Evolutionary conservation across 1,140 invertebrate genomes (phyloP).

Genomic region (Drosophila cardini): DNA sequence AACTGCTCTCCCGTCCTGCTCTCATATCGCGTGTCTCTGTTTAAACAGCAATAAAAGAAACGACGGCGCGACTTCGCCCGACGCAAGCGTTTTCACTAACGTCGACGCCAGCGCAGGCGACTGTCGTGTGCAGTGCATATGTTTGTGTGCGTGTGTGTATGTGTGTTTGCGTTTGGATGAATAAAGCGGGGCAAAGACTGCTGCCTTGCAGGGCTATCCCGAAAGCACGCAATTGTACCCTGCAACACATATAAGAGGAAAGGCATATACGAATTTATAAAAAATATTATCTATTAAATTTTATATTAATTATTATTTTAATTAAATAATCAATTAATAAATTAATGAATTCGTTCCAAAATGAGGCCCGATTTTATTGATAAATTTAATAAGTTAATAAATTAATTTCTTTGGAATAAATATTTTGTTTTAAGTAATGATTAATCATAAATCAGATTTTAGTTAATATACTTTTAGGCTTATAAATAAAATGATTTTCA

Average conservation of each 20-base stretch:
- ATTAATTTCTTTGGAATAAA: no score
- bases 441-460: not conserved
- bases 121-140: slow-evolving; percentile 15
- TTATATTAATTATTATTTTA: no score
- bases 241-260: not conserved
- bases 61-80: slow-evolving; percentile 34
- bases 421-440: no score
- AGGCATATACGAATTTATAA: not conserved
- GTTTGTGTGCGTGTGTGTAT: not conserved
- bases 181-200: slow-evolving; percentile 13
- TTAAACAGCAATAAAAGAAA: slow-evolving; percentile 68
- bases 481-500: not conserved
- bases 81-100: slow-evolving; percentile 19
- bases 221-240: slow-evolving; percentile 22
- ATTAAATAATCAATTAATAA: no score
- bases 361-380: no score
- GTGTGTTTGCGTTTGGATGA: slow-evolving; percentile 23
- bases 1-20: slow-evolving; percentile 29
- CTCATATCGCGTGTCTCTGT: slow-evolving; percentile 44
- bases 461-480: slow-evolving; percentile 28
- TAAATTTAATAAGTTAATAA: no score
- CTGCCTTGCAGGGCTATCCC: slow-evolving; percentile 36
- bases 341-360: no score
- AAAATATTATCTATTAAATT: no score
- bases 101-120: slow-evolving; percentile 3